Evolutionary conservation across 1,140 invertebrate genomes (phyloP).

Genomic region (Euura lappo): DNA sequence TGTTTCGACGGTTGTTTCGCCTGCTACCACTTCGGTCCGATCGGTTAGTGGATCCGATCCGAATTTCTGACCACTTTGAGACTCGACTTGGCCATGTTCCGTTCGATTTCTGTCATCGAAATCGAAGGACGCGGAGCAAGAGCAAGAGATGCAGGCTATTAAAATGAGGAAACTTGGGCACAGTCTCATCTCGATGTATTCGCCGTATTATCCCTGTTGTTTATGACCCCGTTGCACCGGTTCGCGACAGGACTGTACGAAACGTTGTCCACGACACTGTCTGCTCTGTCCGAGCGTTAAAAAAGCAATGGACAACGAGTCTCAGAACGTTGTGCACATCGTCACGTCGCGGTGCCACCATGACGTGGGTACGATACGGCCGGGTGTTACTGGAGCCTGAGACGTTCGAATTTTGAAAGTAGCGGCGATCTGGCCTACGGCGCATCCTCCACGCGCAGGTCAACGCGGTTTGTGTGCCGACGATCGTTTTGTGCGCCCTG

Average conservation of each 20-base stretch:
- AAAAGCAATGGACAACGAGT: not conserved
- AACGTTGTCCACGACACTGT: too few relatives aligned
- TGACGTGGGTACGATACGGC: not conserved
- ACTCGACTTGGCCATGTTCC: too few relatives aligned
- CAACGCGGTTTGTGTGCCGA: not conserved
- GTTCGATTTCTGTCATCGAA: too few relatives aligned
- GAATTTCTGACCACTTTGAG: not conserved
- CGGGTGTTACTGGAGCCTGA: not conserved
- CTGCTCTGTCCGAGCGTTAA: not conserved
- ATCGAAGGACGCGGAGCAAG: not conserved
- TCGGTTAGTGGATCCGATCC: not conserved
- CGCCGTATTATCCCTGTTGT: not conserved
- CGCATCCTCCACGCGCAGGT: not conserved
- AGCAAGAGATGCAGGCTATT: not conserved
- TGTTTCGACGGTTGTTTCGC: not conserved
- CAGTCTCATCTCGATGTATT: not conserved
- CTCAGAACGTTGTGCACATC: not conserved
- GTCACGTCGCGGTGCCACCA: not conserved
- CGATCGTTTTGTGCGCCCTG: not conserved
- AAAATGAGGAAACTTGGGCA: not conserved
- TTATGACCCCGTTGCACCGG: not conserved
- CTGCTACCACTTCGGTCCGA: not conserved
- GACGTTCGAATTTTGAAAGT: constrained; percentile 1
- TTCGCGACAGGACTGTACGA: not conserved
- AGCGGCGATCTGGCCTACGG: not conserved